Base-by-base conservation (phyloP, 2,888 invertebrate species). In the Diaprepes abbreviatus region DNA sequence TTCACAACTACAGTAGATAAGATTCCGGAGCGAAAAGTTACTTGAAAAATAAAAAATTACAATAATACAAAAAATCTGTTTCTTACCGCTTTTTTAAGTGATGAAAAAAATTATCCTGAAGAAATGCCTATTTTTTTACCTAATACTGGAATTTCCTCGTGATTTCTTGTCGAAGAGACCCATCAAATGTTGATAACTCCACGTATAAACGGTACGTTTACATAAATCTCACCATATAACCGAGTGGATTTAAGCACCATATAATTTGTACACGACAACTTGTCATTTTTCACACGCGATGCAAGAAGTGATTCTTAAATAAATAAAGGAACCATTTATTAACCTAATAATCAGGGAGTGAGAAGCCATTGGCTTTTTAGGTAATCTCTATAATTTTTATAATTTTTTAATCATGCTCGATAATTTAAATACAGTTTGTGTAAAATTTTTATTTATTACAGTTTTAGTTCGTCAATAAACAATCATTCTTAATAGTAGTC, bases 281-380 rank as follows among this genome's bases (percentile, higher is more conserved):
- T 65, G 55, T 65, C 24, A 65, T 55, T 45, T 65, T 65, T 59
- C 45, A 57, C 64, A 65, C 64, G 58, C 58, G 12, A 59, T 43
- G 40, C 31, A 16, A 9, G 43, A 43, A 43, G 43, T 35, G 54
- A 19, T 17, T 54, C 54, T 54, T 54, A 45, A 55, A 40, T 65
- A 55, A 55, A 65, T 55, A 52, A 52, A 24, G 54, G 52, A 54
- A 35, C 36, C 50, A 24, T 36, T 50, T n/a, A 19, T 50, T 50
- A 52, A 31, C 21, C 28, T 21, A 50, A 28, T 24, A 38, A 40
- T 54, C 19, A 52, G 16, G 19, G 2, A 55, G 33, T 17, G 12
- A 6, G 24, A 21, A 24, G 43, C 31, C 33, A 59, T 40, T 43
- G 16, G 6, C n/a, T 59, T 10, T 59, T 59, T n/a, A 36, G 16